Conservation (phyloP, 2,888 invertebrate species). For the Eristalis arbustorum region DNA sequence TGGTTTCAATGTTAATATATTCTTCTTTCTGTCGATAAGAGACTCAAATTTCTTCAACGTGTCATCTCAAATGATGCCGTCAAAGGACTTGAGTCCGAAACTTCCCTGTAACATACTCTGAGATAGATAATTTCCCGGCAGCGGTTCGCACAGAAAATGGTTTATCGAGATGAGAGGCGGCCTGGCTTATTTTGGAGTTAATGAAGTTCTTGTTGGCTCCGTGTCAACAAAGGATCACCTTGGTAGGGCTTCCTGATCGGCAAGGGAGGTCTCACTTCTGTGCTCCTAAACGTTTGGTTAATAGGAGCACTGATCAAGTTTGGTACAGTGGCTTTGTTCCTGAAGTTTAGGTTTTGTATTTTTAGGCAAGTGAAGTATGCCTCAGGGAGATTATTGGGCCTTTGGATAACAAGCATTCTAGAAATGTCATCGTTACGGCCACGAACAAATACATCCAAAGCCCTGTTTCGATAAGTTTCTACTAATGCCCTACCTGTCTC, state of each 20-base stretch:
- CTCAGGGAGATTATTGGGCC: not conserved
- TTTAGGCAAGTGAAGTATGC: conserved; percentile 3
- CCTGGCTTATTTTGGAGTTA: not conserved
- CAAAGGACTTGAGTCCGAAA: not conserved
- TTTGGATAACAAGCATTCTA: not conserved
- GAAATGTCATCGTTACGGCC: not conserved
- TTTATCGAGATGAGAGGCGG: not conserved
- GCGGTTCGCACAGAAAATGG: not conserved
- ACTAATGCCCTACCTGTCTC: too few species aligned
- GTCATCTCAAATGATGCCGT: conserved; percentile 11
- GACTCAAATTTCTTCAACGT: not conserved
- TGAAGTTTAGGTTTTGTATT: not conserved
- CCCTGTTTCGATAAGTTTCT: conserved; percentile 30
- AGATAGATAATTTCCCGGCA: not conserved
- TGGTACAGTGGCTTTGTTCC: not conserved
- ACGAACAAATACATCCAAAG: not conserved
- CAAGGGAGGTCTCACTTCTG: not conserved
- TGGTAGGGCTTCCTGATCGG: not conserved
- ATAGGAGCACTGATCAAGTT: conserved; percentile 1
- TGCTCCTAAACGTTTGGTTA: too few species aligned
- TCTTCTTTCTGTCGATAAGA: not conserved
- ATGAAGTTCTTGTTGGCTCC: conserved; percentile 42
- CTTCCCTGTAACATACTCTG: not conserved
- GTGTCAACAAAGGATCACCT: conserved; percentile 17
- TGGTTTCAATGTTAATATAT: too few species aligned